Evolutionary conservation across 2,113 vertebrate species (phyloP).

Genomic region (Dipodomys merriami): DNA sequence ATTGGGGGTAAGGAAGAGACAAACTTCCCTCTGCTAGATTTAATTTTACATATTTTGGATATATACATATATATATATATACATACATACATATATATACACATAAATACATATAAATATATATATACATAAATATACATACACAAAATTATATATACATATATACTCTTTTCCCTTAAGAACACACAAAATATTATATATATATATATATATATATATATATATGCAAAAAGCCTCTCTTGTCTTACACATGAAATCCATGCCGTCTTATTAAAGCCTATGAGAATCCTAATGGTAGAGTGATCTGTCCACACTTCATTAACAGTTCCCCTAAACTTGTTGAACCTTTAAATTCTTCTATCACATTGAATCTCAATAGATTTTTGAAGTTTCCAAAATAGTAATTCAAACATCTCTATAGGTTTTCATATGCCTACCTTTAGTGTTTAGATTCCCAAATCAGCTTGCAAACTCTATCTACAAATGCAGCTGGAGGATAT

Average conservation of each 20-base stretch:
- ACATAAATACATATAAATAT: too few relatives aligned
- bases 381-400: not conserved
- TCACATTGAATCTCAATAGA: not conserved
- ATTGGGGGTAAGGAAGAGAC: too few relatives aligned
- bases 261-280: not conserved
- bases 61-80: too few relatives aligned
- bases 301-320: not conserved
- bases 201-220: too few relatives aligned
- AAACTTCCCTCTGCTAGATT: too few relatives aligned
- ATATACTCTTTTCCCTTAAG: too few relatives aligned
- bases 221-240: not conserved
- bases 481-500: not conserved
- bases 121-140: too few relatives aligned
- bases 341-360: not conserved
- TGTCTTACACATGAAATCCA: not conserved
- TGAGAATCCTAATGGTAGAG: not conserved
- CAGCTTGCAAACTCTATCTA: not conserved
- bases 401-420: not conserved
- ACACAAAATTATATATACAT: too few relatives aligned
- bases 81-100: too few relatives aligned
- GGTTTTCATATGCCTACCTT: not conserved
- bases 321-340: not conserved
- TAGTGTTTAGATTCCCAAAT: not conserved
- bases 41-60: too few relatives aligned
- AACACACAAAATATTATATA: too few relatives aligned